Percentiles rank a stretch among this genome's conserved stretches.
Conservation (phyloP, 1,140 invertebrate genomes). For the Arion vulgaris region DNA sequence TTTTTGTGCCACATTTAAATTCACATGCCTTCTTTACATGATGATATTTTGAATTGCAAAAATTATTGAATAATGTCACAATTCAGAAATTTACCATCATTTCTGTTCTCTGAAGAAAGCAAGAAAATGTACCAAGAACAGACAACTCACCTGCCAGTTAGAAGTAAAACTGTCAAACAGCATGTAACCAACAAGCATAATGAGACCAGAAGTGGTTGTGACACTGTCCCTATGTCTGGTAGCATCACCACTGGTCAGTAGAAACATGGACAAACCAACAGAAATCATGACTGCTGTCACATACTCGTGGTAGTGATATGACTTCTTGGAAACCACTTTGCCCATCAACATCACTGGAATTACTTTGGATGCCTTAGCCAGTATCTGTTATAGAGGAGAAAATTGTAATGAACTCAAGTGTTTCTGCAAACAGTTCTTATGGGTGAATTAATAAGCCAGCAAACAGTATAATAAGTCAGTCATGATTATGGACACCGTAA, state of each 20-base stretch:
- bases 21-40: no score
- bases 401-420: not conserved
- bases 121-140: no score
- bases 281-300: conserved; percentile 91
- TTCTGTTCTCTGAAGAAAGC: no score
- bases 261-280: conserved; percentile 91
- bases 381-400: conserved; percentile 72
- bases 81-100: no score
- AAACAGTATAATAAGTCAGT: no score
- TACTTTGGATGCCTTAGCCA: conserved; percentile 72
- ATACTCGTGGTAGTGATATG: conserved; percentile 95
- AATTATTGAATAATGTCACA: no score
- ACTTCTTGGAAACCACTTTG: conserved; percentile 88
- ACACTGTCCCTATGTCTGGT: conserved; percentile 77
- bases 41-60: no score
- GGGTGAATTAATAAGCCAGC: no score
- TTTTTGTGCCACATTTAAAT: no score
- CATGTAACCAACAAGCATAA: conserved; percentile 92
- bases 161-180: conserved; percentile 97
- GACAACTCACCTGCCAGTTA: conserved; percentile 86
- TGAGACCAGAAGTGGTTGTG: conserved; percentile 89
- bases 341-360: conserved; percentile 99
- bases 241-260: conserved; percentile 65
- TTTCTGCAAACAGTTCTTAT: no score
- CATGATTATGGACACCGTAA: no score